Conservation (phyloP, 2,888 invertebrate species). For the Anodontia alba region DNA sequence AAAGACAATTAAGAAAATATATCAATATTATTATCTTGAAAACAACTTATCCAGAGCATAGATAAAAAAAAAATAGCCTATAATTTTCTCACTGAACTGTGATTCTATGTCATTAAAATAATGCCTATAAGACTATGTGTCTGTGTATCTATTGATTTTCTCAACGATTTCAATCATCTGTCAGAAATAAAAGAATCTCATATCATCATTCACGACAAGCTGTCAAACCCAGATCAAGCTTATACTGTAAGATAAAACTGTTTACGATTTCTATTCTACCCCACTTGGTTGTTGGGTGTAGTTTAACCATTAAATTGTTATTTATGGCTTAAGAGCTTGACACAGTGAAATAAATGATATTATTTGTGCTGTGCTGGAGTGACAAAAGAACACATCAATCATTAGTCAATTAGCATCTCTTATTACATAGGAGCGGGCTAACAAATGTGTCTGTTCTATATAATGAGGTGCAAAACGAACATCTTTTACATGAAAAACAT, state of each 20-base stretch:
- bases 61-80: too few relatives aligned
- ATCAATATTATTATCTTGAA: too few relatives aligned
- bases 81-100: neutral
- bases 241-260: conserved; percentile 56
- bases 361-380: conserved; percentile 79
- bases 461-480: conserved; percentile 29
- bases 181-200: conserved; percentile 25
- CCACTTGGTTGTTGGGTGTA: conserved; percentile 65
- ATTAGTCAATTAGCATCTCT: conserved; percentile 79
- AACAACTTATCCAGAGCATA: too few relatives aligned
- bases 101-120: conserved; percentile 15
- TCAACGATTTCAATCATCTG: conserved; percentile 30
- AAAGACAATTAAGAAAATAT: too few relatives aligned
- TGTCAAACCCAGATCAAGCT: conserved; percentile 55
- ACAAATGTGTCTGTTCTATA: conserved; percentile 33
- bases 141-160: conserved; percentile 15
- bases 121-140: neutral
- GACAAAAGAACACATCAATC: conserved; percentile 82
- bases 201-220: conserved; percentile 56
- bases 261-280: conserved; percentile 54
- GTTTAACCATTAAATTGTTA: conserved; percentile 78
- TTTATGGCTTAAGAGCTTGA: conserved; percentile 80
- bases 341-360: conserved; percentile 83
- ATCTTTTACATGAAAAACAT: conserved; percentile 53
- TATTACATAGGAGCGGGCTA: conserved; percentile 65